Conservation (phyloP, 53 echinoderm and acorn worm species). For the Pentamera pediparva region DNA sequence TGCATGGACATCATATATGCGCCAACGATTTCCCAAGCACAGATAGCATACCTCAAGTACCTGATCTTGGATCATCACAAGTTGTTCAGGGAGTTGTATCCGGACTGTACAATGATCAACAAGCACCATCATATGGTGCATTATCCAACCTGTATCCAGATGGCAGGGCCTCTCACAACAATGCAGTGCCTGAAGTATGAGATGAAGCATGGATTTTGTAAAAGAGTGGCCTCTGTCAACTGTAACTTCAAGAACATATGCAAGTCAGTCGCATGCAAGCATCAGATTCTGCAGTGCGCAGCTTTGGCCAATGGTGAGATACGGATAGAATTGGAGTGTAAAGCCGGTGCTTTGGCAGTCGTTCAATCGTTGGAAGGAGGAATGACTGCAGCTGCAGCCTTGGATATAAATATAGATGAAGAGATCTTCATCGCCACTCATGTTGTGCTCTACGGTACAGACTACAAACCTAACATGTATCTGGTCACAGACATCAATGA, state of each 20-base stretch:
- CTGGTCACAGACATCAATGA: conserved; percentile 13
- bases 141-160: conserved; percentile 1
- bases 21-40: conserved; percentile 2
- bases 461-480: conserved; percentile 37
- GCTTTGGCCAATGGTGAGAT: not conserved
- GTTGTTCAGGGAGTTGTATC: conserved; percentile 26
- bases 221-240: conserved; percentile 43
- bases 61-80: conserved; percentile 37
- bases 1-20: conserved; percentile 55
- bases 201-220: conserved; percentile 47
- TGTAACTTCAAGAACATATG: conserved; percentile 55
- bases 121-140: conserved; percentile 25
- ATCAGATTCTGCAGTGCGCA: conserved; percentile 46
- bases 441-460: conserved; percentile 29
- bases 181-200: conserved; percentile 58
- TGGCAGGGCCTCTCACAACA: conserved; percentile 9
- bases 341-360: conserved; percentile 10
- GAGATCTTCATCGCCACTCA: conserved; percentile 37
- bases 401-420: conserved; percentile 24
- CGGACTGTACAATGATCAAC: conserved; percentile 35
- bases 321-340: not conserved
- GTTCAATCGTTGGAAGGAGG: not conserved
- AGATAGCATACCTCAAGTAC: conserved; percentile 33
- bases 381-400: not conserved
- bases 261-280: conserved; percentile 44